Conservation (phyloP, 2,888 invertebrate genomes). For the Lepidocyrtinus sp. region DNA sequence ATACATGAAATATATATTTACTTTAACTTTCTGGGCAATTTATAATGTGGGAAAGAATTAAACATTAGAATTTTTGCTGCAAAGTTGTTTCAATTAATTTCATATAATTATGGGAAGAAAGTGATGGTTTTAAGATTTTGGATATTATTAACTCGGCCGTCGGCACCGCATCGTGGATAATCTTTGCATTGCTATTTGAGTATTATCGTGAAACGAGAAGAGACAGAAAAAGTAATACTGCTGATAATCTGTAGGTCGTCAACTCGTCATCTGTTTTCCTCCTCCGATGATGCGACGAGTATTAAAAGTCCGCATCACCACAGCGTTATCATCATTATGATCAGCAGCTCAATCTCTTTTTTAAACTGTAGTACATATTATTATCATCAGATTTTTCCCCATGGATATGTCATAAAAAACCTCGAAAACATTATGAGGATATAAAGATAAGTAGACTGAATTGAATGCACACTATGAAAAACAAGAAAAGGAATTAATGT, state of each 20-base stretch:
- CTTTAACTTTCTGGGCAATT: no score
- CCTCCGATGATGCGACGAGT: not conserved
- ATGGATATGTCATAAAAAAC: not conserved
- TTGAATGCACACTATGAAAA: not conserved
- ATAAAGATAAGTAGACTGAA: not conserved
- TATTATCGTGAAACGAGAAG: no score
- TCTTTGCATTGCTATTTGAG: no score
- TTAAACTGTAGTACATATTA: not conserved
- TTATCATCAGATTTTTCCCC: not conserved
- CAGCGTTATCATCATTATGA: not conserved
- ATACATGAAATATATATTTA: no score
- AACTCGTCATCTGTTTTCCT: constrained; percentile 2
- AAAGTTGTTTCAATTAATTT: no score
- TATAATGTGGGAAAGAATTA: no score
- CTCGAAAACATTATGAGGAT: constrained; percentile 16
- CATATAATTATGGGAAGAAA: no score
- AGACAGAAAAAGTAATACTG: no score
- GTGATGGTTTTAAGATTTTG: no score
- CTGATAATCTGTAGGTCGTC: constrained; percentile 11
- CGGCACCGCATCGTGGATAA: no score
- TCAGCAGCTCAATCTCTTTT: not conserved
- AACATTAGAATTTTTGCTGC: no score
- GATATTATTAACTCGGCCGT: no score
- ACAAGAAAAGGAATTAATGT: not conserved
- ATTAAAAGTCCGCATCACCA: not conserved